Evolutionary conservation across 2,888 invertebrate genomes (phyloP).

Genomic region (Oligia latruncula): DNA sequence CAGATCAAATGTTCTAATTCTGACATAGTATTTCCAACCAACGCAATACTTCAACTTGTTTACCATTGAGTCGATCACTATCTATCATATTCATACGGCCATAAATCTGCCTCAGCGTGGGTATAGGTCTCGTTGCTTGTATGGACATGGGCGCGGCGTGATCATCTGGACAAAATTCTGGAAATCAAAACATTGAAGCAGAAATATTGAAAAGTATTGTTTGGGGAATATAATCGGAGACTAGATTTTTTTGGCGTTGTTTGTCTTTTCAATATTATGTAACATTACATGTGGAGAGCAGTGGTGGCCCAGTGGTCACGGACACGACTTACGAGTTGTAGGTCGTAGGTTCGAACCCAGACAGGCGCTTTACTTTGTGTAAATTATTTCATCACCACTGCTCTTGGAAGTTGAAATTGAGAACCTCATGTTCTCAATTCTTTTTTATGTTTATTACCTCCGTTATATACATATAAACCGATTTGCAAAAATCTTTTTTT

Average conservation of each 20-base stretch:
- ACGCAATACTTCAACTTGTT: constrained; percentile 50
- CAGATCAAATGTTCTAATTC: constrained; percentile 9
- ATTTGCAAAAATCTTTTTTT: too few relatives aligned
- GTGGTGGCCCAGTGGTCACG: too few relatives aligned
- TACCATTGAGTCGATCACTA: constrained; percentile 73
- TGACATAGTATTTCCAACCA: not conserved
- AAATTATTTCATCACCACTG: too few relatives aligned
- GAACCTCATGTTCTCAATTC: too few relatives aligned
- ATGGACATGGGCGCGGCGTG: constrained; percentile 61
- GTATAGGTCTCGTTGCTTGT: constrained; percentile 75
- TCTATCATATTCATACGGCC: constrained; percentile 66
- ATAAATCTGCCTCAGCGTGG: constrained; percentile 75
- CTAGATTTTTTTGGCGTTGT: not conserved
- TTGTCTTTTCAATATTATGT: not conserved
- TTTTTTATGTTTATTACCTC: too few relatives aligned
- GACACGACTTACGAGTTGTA: too few relatives aligned
- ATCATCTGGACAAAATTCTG: constrained; percentile 73
- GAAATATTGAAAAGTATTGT: constrained; percentile 31
- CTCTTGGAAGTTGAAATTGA: too few relatives aligned
- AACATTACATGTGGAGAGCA: too few relatives aligned
- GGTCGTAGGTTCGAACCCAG: too few relatives aligned
- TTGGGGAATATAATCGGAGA: not conserved
- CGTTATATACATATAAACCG: too few relatives aligned
- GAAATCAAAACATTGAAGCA: constrained; percentile 46
- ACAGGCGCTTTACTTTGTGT: too few relatives aligned